Conservation (phyloP, 2,888 invertebrate genomes). For the Drosophila yooni region DNA sequence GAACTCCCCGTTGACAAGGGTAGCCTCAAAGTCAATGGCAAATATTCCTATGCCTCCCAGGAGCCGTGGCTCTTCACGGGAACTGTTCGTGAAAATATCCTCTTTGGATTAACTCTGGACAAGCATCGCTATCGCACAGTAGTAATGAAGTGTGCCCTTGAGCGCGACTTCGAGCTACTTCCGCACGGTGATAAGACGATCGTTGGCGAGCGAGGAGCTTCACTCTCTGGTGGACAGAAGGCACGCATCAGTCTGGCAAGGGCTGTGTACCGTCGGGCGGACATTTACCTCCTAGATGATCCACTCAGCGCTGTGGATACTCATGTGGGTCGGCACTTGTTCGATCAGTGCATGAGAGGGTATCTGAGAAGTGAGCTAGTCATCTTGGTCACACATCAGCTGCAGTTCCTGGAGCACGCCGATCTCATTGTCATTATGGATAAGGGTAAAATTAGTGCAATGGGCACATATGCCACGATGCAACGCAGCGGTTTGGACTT, state of each 20-base stretch:
- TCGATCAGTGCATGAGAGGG: constrained; percentile 87
- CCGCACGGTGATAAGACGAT: constrained; percentile 87
- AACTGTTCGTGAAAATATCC: constrained; percentile 88
- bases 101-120: constrained; percentile 87
- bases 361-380: constrained; percentile 88
- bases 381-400: constrained; percentile 92
- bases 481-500: constrained; percentile 91
- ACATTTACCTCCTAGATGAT: constrained; percentile 95
- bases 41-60: constrained; percentile 90
- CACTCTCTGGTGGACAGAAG: constrained; percentile 93
- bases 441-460: constrained; percentile 84
- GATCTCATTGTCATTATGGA: constrained; percentile 86
- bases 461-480: constrained; percentile 89
- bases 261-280: constrained; percentile 93
- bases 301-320: constrained; percentile 96
- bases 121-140: constrained; percentile 87
- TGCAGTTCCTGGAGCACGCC: constrained; percentile 90
- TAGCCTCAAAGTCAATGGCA: constrained; percentile 86
- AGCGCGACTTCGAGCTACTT: constrained; percentile 87
- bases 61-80: constrained; percentile 93
- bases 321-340: constrained; percentile 94
- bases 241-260: constrained; percentile 95
- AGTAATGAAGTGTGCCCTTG: constrained; percentile 85
- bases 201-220: constrained; percentile 93
- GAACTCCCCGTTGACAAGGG: constrained; percentile 86